A percentile compares a stretch with the other conserved stretches of the same genome.
phyloP scores from a whole-genome alignment of 2,797 vertebrate genomes.

The Scolopax rusticola region DNA sequence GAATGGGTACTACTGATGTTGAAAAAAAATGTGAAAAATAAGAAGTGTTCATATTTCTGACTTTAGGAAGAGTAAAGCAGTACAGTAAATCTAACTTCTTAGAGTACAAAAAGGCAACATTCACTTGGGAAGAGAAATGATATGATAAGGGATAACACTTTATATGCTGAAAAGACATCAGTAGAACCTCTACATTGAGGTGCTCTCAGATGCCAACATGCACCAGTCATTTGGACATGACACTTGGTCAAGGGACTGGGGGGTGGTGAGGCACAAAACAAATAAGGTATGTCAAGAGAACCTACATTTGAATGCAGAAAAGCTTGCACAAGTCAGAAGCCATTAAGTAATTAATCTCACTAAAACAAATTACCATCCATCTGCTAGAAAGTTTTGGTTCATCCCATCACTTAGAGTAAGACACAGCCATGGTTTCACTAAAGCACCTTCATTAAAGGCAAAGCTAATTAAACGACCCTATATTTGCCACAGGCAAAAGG shows the following conservation, averaged over 20 bases:
- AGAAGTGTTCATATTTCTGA: background rate
- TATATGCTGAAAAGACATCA: background rate
- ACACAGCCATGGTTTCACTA: background rate
- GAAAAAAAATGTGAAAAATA: background rate
- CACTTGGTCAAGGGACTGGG: background rate
- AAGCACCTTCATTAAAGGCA: background rate
- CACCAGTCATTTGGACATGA: background rate
- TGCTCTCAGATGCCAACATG: background rate
- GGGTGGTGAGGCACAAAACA: background rate
- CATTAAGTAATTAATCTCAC: background rate
- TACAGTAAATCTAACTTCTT: background rate
- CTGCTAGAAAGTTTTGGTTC: background rate
- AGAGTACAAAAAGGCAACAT: background rate
- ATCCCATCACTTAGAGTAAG: background rate
- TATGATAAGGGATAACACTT: background rate
- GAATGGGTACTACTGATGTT: background rate
- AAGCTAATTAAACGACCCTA: background rate
- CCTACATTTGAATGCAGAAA: background rate
- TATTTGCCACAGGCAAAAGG: background rate
- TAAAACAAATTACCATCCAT: background rate
- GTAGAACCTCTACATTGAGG: background rate
- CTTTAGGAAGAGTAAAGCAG: background rate
- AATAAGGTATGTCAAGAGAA: background rate
- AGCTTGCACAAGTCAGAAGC: background rate
- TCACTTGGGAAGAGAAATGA: background rate